A percentile compares a stretch with the other conserved stretches of the same genome.
Conservation (phyloP, 1,140 invertebrate species). For the Diabrotica undecimpunctata region DNA sequence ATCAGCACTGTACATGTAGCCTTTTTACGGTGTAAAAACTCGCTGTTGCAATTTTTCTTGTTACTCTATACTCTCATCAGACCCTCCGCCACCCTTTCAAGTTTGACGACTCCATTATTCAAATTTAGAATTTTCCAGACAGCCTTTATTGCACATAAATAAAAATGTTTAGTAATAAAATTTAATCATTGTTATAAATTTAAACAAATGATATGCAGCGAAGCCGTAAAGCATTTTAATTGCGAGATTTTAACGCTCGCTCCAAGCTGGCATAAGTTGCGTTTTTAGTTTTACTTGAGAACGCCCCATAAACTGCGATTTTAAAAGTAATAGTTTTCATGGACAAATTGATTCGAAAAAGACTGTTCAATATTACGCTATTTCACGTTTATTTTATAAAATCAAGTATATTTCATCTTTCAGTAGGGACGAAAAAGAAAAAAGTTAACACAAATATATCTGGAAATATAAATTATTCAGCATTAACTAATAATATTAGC, state of each 20-base stretch:
- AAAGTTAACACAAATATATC: too few species aligned
- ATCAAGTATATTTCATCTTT: too few species aligned
- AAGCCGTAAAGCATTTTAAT: constrained; percentile 2
- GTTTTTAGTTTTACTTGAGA: not conserved
- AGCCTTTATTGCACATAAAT: not conserved
- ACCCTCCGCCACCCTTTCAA: not conserved
- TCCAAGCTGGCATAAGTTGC: not conserved
- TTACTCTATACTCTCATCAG: not conserved
- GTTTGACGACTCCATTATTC: not conserved
- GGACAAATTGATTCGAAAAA: too few species aligned
- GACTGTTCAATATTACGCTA: too few species aligned
- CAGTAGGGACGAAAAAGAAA: too few species aligned
- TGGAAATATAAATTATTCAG: too few species aligned
- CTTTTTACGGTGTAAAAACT: too few species aligned
- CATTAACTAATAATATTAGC: too few species aligned
- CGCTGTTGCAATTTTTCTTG: not conserved
- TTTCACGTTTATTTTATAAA: too few species aligned
- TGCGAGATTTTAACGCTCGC: not conserved
- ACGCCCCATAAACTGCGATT: too few species aligned
- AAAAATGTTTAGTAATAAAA: constrained; percentile 3
- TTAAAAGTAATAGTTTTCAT: too few species aligned
- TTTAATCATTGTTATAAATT: constrained; percentile 3
- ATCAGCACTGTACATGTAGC: too few species aligned
- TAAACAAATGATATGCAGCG: not conserved
- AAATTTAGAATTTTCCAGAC: constrained; percentile 1